These are phyloP conservation scores for Phalloptychus januarius DNA, from an alignment of 2,797 vertebrate species.

Conservation along the genomic window DNA sequence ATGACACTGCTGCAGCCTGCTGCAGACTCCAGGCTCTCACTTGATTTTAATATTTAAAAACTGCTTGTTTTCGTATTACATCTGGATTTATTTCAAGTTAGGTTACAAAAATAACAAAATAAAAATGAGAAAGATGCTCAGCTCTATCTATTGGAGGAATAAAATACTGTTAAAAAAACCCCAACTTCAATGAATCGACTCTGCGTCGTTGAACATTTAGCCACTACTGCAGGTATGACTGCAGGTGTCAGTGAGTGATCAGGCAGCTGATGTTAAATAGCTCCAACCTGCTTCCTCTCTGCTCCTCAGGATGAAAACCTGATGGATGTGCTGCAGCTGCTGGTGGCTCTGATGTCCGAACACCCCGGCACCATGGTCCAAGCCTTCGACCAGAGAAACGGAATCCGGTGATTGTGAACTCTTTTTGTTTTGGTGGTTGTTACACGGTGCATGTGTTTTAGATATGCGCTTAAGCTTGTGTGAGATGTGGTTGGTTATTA, in stretches of 20 bases:
- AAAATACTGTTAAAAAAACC: constrained; percentile 28
- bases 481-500: not conserved
- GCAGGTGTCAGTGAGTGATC: not conserved
- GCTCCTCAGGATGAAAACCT: constrained; percentile 92
- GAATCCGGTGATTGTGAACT: constrained; percentile 85
- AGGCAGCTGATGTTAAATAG: not conserved
- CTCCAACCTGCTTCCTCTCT: constrained; percentile 7
- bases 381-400: constrained; percentile 97
- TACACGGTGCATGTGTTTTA: not conserved
- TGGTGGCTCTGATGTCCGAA: constrained; percentile 98
- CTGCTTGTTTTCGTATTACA: constrained; percentile 46
- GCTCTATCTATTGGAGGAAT: constrained; percentile 28
- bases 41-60: constrained; percentile 48
- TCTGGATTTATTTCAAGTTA: constrained; percentile 54
- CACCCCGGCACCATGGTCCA: constrained; percentile 94
- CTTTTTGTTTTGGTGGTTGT: not conserved
- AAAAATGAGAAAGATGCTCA: constrained; percentile 17
- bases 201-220: constrained; percentile 13
- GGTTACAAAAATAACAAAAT: not conserved
- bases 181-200: constrained; percentile 27
- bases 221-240: constrained; percentile 9
- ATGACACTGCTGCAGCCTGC: constrained; percentile 22
- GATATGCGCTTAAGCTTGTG: not conserved
- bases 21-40: constrained; percentile 26
- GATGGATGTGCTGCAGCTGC: constrained; percentile 96